These are phyloP conservation scores for Lates calcarifer DNA, from an alignment of 2,113 vertebrate genomes.

Conservation along the genomic window DNA sequence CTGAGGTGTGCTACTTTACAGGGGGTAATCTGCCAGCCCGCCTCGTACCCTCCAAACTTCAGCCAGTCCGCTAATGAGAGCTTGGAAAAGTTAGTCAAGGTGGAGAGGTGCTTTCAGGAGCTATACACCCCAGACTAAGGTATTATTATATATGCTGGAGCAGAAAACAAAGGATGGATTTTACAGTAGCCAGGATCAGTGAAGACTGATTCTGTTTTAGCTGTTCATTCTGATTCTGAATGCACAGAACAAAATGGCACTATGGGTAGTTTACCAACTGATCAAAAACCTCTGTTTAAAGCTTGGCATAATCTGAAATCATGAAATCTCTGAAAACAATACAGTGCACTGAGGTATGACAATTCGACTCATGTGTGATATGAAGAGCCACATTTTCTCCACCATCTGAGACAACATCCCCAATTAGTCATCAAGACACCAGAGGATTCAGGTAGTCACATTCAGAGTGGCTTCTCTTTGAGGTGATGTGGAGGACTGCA, in stretches of 20 bases:
- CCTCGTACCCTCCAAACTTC: slow-evolving; percentile 73
- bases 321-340: slow-evolving; percentile 5
- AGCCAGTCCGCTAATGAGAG: slow-evolving; percentile 76
- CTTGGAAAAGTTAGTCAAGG: slow-evolving; percentile 79
- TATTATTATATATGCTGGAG: slow-evolving; percentile 62
- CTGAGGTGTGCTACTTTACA: slow-evolving; percentile 79
- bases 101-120: slow-evolving; percentile 79
- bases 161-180: slow-evolving; percentile 66
- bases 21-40: slow-evolving; percentile 72
- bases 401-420: slow-evolving; percentile 36
- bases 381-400: slow-evolving; percentile 28
- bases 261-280: not conserved
- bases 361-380: slow-evolving; percentile 10
- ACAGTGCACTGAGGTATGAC: not conserved
- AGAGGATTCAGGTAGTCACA: slow-evolving; percentile 47
- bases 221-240: slow-evolving; percentile 15
- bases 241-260: slow-evolving; percentile 15
- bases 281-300: not conserved
- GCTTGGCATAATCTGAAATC: slow-evolving; percentile 2
- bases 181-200: slow-evolving; percentile 21
- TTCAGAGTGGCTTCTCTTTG: slow-evolving; percentile 51
- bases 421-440: slow-evolving; percentile 37
- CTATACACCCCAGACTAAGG: slow-evolving; percentile 52
- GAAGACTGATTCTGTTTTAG: slow-evolving; percentile 27
- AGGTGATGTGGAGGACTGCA: slow-evolving; percentile 56